Base-by-base conservation (phyloP, 2,888 invertebrate species). In the Drosophila buzzatii region DNA sequence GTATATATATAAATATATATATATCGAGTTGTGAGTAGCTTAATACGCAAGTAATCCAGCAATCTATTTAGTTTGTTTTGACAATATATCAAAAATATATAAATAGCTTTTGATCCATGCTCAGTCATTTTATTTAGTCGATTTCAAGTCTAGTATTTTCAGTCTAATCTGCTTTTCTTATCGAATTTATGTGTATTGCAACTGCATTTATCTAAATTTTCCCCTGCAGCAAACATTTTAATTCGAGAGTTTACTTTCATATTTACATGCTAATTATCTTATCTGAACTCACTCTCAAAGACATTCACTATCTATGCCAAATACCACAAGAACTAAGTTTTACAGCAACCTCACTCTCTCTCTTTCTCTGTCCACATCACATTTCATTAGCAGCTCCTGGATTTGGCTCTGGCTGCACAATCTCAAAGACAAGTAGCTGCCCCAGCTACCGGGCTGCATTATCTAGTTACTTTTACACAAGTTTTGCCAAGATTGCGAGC, bases 381-480 rank as follows among this genome's bases (percentile, higher is more conserved):
- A 66, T 62, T 78, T 74, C 61, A 70, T 77, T 73, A 59, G 77
- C 57, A 52, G 41, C 59, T 58, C 59, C 49, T 49, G 63, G 61
- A 39, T 57, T 68, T 55, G 60, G 42, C 53, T 18, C 44, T 51
- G 47, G 72, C 47, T 57, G 52, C 45, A 18, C 33, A 42, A 39
- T 20, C 52, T 61, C 51, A 56, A 56, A 76, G 39, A 39, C 56
- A 45, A 60, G 57, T 27, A 57, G 66, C 37, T 31, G 33, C 47
- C 61, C 47, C 57, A 63, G 49, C 83, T 74, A 71, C 79, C 70
- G 61, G 68, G 70, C 70, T 74, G 79, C 70, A 79, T 86, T 86
- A 86, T 85, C 84, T 86, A 75, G 82, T 82, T 78, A 84, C 75
- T 86, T 86, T 84, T 78, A 80, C 72, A 80, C 72, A 86, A 85